A percentile compares a stretch with the other conserved stretches of the same genome.
These are phyloP conservation scores for Ctena decussata DNA, from an alignment of 2,888 invertebrate genomes.

Conservation along the genomic window DNA sequence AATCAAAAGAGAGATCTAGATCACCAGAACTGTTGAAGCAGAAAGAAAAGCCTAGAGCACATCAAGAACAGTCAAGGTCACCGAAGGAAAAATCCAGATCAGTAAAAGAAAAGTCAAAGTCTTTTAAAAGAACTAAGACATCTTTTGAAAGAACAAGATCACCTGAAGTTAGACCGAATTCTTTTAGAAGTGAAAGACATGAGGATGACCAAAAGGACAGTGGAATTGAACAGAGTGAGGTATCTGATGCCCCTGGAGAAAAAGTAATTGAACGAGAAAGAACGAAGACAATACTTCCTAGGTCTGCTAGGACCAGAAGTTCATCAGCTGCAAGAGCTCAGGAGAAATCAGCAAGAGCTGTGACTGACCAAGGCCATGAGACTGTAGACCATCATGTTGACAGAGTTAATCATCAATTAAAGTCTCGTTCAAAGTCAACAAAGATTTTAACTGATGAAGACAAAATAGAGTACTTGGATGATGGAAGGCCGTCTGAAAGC, in stretches of 20 bases:
- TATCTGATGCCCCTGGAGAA: neutral
- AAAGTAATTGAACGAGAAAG: neutral
- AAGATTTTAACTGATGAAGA: neutral
- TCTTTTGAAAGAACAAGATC: neutral
- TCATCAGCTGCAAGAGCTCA: neutral
- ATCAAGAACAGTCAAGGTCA: constrained; percentile 16
- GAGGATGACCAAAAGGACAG: neutral
- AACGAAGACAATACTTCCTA: neutral
- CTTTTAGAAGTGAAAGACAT: neutral
- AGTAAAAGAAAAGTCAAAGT: neutral
- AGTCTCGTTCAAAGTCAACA: neutral
- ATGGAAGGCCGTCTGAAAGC: neutral
- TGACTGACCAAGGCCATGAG: neutral
- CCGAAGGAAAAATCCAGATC: neutral
- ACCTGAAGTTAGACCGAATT: constrained; percentile 1
- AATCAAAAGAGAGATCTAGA: neutral
- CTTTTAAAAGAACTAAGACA: neutral
- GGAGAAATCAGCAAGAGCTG: neutral
- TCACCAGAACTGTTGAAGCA: neutral
- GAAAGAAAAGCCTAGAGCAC: neutral
- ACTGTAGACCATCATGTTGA: neutral
- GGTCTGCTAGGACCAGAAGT: neutral
- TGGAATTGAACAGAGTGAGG: neutral
- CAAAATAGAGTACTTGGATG: neutral
- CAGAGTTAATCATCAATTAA: neutral